Percentiles rank a stretch among this genome's conserved stretches.
phyloP scores from a whole-genome alignment of 2,888 invertebrate species.

The Gymnoscelis rufifasciata region DNA sequence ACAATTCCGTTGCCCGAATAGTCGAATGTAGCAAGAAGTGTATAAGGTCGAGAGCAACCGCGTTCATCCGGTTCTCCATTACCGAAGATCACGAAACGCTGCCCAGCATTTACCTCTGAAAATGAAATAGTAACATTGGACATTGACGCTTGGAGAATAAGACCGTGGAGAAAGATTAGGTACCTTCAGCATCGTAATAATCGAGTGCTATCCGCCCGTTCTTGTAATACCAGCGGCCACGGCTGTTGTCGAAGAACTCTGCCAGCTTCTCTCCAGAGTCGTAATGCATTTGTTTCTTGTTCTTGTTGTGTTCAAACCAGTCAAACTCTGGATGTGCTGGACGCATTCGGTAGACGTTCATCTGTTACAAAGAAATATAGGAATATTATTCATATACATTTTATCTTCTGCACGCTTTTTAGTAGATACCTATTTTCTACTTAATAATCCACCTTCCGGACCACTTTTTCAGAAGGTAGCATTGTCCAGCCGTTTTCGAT shows the following conservation, averaged over 20 bases:
- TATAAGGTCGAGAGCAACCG: conserved; percentile 53
- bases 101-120: conserved; percentile 61
- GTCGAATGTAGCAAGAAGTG: conserved; percentile 64
- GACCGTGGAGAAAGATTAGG: neutral
- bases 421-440: too few relatives aligned
- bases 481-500: conserved; percentile 71
- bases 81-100: conserved; percentile 62
- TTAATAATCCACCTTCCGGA: conserved; percentile 64
- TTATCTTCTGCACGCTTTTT: too few relatives aligned
- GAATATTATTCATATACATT: too few relatives aligned
- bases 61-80: conserved; percentile 61
- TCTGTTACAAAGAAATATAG: conserved; percentile 38
- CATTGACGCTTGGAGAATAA: too few relatives aligned
- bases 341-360: conserved; percentile 53
- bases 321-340: conserved; percentile 36
- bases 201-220: conserved; percentile 49
- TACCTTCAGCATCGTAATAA: conserved; percentile 42
- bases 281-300: conserved; percentile 34
- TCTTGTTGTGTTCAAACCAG: conserved; percentile 47
- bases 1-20: conserved; percentile 67
- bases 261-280: conserved; percentile 46
- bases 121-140: too few relatives aligned
- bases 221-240: conserved; percentile 49
- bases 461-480: conserved; percentile 65
- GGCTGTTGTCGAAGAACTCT: conserved; percentile 37